phyloP scores from a whole-genome alignment of 1,140 invertebrate species.

The Orussus abietinus region DNA sequence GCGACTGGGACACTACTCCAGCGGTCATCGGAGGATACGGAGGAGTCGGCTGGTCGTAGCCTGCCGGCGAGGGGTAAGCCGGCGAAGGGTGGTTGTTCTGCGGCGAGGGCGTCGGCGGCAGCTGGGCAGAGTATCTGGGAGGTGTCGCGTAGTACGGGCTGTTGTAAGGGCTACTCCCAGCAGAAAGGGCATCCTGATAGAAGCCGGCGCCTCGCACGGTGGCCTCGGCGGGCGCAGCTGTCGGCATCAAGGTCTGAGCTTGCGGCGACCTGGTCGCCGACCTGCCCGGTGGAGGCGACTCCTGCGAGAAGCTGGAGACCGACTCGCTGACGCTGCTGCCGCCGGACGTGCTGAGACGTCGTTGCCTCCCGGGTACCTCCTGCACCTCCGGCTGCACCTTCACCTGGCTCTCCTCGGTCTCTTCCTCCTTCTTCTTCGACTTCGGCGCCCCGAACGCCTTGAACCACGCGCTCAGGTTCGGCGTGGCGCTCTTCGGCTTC shows the following conservation, averaged over 20 bases:
- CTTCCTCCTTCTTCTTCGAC: conserved; percentile 50
- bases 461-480: conserved; percentile 85
- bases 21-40: conserved; percentile 33
- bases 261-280: conserved; percentile 37
- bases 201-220: conserved; percentile 48
- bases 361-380: conserved; percentile 36
- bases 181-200: conserved; percentile 47
- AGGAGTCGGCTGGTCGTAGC: conserved; percentile 36
- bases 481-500: conserved; percentile 60
- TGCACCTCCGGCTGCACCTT: conserved; percentile 38
- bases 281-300: conserved; percentile 39
- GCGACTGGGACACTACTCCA: too few species aligned
- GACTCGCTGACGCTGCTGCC: conserved; percentile 50
- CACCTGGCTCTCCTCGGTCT: conserved; percentile 28
- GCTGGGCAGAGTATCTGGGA: conserved; percentile 46
- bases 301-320: conserved; percentile 49
- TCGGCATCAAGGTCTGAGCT: conserved; percentile 31
- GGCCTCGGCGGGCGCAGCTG: conserved; percentile 39
- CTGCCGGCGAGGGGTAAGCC: conserved; percentile 41
- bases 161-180: conserved; percentile 49
- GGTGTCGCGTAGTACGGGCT: conserved; percentile 50
- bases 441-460: conserved; percentile 85
- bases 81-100: conserved; percentile 48
- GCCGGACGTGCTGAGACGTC: conserved; percentile 45
- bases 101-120: conserved; percentile 48